phyloP scores from a whole-genome alignment of 37 sponge, comb jelly and placozoan genomes.

The Amphimedon queenslandica region DNA sequence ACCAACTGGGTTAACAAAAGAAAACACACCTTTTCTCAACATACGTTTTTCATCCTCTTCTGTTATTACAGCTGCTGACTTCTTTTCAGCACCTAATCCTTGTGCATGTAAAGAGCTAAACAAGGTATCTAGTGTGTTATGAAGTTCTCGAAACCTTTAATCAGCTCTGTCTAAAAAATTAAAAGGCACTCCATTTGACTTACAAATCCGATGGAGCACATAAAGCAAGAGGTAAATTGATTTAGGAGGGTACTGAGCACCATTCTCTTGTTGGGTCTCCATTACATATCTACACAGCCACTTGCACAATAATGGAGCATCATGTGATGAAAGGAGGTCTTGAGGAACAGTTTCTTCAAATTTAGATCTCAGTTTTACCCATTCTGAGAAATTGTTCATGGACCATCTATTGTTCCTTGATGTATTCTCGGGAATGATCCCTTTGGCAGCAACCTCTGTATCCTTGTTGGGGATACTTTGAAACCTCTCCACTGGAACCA shows the following conservation, averaged over 20 bases:
- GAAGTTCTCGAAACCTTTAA: slow-evolving; percentile 8
- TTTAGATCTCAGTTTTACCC: neutral
- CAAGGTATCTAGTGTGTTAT: slow-evolving; percentile 9
- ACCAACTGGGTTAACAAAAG: slow-evolving; percentile 6
- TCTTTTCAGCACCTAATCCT: slow-evolving; percentile 32
- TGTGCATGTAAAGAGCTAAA: slow-evolving; percentile 22
- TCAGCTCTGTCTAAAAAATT: slow-evolving; percentile 23
- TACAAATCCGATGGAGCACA: slow-evolving; percentile 6
- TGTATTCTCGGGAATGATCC: neutral
- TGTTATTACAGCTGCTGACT: slow-evolving; percentile 24
- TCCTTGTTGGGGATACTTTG: too few species aligned
- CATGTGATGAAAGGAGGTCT: slow-evolving; percentile 4
- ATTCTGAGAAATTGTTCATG: neutral
- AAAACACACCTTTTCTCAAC: slow-evolving; percentile 23
- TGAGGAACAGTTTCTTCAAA: neutral
- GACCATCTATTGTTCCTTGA: neutral
- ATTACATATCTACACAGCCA: slow-evolving; percentile 11
- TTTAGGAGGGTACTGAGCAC: slow-evolving; percentile 14
- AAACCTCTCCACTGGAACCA: too few species aligned
- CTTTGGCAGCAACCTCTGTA: neutral
- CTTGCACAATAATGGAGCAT: slow-evolving; percentile 10
- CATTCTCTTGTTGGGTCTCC: slow-evolving; percentile 14
- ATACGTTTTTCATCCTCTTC: slow-evolving; percentile 25
- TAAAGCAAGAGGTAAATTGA: slow-evolving; percentile 4
- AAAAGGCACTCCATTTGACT: slow-evolving; percentile 7